A percentile compares a stretch with the other conserved stretches of the same genome.
Conservation (phyloP, 92 coral and sea anemone species). For the Blastomussa wellsi region DNA sequence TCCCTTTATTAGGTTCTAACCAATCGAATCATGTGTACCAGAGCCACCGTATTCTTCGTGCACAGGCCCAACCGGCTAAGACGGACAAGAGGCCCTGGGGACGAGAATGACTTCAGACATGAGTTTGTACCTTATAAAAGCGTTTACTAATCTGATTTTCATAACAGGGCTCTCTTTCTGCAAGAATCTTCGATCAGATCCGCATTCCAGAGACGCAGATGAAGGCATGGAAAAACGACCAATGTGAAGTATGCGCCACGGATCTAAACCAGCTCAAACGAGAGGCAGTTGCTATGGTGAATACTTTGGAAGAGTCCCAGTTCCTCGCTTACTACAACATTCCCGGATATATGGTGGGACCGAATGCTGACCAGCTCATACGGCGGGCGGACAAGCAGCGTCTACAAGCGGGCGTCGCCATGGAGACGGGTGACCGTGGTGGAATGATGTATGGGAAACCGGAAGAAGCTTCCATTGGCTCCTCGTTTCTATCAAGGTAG, state of each 20-base stretch:
- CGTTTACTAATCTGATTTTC: neutral
- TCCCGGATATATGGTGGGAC: slow-evolving; percentile 89
- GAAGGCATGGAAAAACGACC: slow-evolving; percentile 93
- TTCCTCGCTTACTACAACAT: slow-evolving; percentile 93
- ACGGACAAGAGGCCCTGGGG: no score
- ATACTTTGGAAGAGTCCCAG: slow-evolving; percentile 92
- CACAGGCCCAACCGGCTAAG: no score
- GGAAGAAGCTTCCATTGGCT: slow-evolving; percentile 58
- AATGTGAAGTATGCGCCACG: slow-evolving; percentile 94
- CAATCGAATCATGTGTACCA: no score
- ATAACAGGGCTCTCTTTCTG: slow-evolving; percentile 90
- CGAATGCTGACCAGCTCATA: slow-evolving; percentile 84
- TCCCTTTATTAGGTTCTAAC: no score
- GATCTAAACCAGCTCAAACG: slow-evolving; percentile 88
- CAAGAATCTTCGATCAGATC: slow-evolving; percentile 90
- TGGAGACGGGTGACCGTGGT: slow-evolving; percentile 74
- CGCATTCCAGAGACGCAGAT: slow-evolving; percentile 94
- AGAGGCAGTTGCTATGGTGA: slow-evolving; percentile 97
- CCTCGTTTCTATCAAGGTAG: slow-evolving; percentile 83
- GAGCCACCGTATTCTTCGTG: no score
- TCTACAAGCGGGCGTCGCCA: slow-evolving; percentile 65
- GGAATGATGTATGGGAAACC: slow-evolving; percentile 52
- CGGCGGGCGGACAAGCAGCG: slow-evolving; percentile 80
- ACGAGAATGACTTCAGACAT: no score
- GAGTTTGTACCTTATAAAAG: neutral